phyloP scores from a whole-genome alignment of 2,113 vertebrate species.

The Passer montanus region DNA sequence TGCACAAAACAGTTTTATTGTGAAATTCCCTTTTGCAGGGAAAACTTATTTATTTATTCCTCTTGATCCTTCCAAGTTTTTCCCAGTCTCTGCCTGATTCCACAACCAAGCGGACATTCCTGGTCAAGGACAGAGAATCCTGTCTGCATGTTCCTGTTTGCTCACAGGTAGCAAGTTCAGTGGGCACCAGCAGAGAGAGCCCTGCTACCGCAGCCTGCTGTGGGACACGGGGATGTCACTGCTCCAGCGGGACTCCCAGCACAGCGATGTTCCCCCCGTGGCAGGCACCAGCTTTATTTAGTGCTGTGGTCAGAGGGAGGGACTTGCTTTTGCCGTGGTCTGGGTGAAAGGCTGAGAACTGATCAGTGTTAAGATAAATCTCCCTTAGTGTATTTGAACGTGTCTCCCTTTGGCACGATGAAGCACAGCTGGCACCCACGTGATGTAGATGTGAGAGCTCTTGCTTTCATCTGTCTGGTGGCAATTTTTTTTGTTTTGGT shows the following conservation, averaged over 20 bases:
- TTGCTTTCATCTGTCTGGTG: neutral
- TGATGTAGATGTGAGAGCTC: neutral
- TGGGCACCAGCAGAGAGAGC: neutral
- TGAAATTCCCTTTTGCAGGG: neutral
- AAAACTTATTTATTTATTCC: constrained; percentile 28
- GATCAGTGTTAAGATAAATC: constrained; percentile 27
- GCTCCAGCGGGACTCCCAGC: neutral
- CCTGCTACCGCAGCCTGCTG: neutral
- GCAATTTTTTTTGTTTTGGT: neutral
- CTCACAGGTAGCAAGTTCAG: neutral
- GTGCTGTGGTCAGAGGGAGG: neutral
- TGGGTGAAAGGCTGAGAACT: neutral
- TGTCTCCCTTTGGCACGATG: neutral
- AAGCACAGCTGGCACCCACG: neutral
- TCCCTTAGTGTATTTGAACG: neutral
- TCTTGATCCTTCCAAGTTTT: neutral
- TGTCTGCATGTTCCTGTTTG: neutral
- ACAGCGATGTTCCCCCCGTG: fast-evolving
- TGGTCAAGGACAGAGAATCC: neutral
- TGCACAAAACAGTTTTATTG: constrained; percentile 45
- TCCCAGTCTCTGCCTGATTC: constrained; percentile 2
- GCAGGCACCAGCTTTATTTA: neutral
- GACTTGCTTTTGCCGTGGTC: neutral
- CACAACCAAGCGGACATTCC: neutral
- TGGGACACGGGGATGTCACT: neutral